These are phyloP conservation scores for Callorhinus ursinus DNA, from an alignment of 2,113 vertebrate genomes.

Conservation along the genomic window DNA sequence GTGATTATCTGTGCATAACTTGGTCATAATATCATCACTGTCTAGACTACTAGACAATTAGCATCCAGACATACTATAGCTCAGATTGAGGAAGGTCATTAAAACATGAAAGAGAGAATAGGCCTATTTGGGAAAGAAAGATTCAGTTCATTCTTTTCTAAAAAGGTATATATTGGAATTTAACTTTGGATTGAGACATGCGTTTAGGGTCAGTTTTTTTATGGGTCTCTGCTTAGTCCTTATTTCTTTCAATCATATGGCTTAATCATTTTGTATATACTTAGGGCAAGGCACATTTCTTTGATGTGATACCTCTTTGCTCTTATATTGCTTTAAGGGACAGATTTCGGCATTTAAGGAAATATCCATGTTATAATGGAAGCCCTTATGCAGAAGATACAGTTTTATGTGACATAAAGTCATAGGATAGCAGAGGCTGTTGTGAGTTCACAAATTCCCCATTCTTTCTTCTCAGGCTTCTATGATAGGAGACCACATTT, in stretches of 20 bases:
- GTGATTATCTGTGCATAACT: slow-evolving; percentile 88
- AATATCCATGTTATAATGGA: neutral
- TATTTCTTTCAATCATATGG: neutral
- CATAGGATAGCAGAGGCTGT: neutral
- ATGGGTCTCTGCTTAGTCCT: neutral
- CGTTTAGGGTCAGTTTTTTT: neutral
- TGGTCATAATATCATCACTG: slow-evolving; percentile 89
- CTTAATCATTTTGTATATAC: neutral
- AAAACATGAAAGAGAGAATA: neutral
- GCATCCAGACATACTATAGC: slow-evolving; percentile 87
- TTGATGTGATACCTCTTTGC: neutral
- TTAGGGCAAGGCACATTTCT: neutral
- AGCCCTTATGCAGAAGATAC: neutral
- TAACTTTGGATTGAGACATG: neutral
- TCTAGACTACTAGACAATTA: slow-evolving; percentile 91
- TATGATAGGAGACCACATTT: neutral
- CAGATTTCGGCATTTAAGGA: neutral
- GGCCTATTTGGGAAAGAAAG: neutral
- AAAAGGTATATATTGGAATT: neutral
- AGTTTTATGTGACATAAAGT: neutral
- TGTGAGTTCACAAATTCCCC: neutral
- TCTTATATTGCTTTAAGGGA: neutral
- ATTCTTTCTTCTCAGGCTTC: neutral
- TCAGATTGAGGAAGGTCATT: slow-evolving; percentile 81
- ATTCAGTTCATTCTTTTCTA: neutral